Conservation (phyloP, 2,888 invertebrate species). For the Atethmia centrago region DNA sequence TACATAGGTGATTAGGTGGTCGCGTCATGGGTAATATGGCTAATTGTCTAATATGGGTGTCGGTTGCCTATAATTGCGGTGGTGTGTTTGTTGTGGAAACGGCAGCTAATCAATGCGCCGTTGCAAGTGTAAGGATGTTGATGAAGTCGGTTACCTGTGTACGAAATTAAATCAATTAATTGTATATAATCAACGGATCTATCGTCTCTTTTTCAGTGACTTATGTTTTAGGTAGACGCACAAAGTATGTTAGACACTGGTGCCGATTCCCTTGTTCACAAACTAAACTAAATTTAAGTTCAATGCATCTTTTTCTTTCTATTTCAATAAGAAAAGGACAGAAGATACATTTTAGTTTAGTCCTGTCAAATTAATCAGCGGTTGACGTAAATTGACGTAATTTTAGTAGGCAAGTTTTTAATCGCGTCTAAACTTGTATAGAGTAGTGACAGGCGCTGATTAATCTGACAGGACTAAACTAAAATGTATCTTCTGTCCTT, state of each 20-base stretch:
- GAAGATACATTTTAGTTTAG: too few relatives aligned
- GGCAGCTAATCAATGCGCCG: not conserved
- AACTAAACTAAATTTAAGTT: too few relatives aligned
- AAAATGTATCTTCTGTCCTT: too few relatives aligned
- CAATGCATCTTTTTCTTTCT: too few relatives aligned
- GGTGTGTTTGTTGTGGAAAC: slow-evolving; percentile 25
- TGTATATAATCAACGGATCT: not conserved
- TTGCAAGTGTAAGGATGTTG: not conserved
- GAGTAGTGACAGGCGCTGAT: too few relatives aligned
- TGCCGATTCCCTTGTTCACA: too few relatives aligned
- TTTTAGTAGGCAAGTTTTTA: too few relatives aligned
- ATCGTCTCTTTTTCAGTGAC: not conserved
- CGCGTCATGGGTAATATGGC: slow-evolving; percentile 15
- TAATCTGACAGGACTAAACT: too few relatives aligned
- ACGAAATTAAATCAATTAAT: not conserved
- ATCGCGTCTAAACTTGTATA: too few relatives aligned
- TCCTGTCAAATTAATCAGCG: too few relatives aligned
- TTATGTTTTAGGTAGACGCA: not conserved
- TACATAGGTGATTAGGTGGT: slow-evolving; percentile 15
- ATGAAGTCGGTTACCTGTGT: not conserved
- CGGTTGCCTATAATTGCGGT: not conserved
- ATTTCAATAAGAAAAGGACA: too few relatives aligned
- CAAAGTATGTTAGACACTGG: not conserved
- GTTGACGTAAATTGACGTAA: too few relatives aligned
- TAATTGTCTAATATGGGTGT: not conserved